Evolutionary conservation across 2,888 invertebrate genomes (phyloP).

Genomic region (Pristionchus japonicus): DNA sequence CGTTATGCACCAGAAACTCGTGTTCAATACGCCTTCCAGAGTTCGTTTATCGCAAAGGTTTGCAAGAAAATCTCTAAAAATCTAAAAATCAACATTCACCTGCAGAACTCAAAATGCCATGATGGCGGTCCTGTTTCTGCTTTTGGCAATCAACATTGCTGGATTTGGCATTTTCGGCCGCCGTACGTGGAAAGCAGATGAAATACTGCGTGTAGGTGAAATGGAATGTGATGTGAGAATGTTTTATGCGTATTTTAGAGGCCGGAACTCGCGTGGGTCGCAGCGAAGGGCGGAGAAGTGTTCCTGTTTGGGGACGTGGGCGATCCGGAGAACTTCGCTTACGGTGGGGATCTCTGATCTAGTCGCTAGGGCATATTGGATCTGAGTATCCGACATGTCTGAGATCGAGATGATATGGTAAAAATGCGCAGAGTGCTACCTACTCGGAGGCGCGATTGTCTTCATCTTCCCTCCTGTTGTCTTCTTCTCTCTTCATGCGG

Average conservation of each 20-base stretch:
- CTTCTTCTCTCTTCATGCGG: background rate
- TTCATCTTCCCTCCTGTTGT: background rate
- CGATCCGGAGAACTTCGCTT: background rate
- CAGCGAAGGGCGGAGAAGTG: background rate
- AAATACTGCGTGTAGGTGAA: background rate
- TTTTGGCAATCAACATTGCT: background rate
- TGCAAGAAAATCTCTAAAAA: background rate
- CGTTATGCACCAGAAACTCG: background rate
- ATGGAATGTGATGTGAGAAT: too few species aligned
- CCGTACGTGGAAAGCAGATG: background rate
- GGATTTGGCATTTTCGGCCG: background rate
- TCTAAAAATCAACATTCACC: background rate
- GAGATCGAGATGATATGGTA: too few species aligned
- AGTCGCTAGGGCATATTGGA: too few species aligned
- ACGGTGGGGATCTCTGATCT: background rate
- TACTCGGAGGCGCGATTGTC: background rate
- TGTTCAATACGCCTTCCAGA: background rate
- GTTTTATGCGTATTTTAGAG: background rate
- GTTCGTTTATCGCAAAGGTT: background rate
- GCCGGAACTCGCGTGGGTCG: background rate
- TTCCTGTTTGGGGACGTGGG: background rate
- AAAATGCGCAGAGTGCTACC: background rate
- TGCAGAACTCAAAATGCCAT: background rate
- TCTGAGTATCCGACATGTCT: too few species aligned
- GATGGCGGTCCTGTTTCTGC: background rate